Evolutionary conservation across 2,113 vertebrate species (phyloP).

Genomic region (Microtus ochrogaster): DNA sequence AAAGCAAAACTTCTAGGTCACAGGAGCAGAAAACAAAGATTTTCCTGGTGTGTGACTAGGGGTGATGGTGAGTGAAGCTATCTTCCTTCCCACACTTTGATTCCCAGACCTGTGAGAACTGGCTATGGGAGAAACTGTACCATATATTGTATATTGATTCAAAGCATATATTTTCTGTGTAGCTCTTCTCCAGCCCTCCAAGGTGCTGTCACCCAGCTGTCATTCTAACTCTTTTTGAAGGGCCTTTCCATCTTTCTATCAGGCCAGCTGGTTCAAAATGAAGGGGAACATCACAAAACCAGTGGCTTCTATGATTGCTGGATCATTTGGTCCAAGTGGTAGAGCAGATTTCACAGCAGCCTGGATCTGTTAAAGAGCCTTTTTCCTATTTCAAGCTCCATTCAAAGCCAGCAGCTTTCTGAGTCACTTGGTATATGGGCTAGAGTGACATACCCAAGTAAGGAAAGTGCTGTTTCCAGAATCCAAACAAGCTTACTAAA

Average conservation of each 20-base stretch:
- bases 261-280: not conserved
- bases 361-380: not conserved
- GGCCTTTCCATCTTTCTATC: not conserved
- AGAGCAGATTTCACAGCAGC: not conserved
- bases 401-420: not conserved
- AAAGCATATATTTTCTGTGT: not conserved
- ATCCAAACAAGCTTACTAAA: not conserved
- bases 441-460: not conserved
- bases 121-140: not conserved
- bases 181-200: not conserved
- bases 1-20: not conserved
- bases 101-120: not conserved
- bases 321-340: not conserved
- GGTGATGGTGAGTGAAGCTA: not conserved
- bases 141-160: not conserved
- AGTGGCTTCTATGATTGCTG: not conserved
- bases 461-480: not conserved
- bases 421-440: not conserved
- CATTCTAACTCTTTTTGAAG: not conserved
- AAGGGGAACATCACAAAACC: not conserved
- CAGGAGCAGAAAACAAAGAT: not conserved
- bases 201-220: not conserved
- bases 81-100: not conserved
- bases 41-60: not conserved
- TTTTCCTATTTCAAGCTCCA: not conserved